Percentiles rank a stretch among this genome's conserved stretches.
These are phyloP conservation scores for Helobdella robusta DNA, from an alignment of 2,888 invertebrate genomes.

Conservation along the genomic window DNA sequence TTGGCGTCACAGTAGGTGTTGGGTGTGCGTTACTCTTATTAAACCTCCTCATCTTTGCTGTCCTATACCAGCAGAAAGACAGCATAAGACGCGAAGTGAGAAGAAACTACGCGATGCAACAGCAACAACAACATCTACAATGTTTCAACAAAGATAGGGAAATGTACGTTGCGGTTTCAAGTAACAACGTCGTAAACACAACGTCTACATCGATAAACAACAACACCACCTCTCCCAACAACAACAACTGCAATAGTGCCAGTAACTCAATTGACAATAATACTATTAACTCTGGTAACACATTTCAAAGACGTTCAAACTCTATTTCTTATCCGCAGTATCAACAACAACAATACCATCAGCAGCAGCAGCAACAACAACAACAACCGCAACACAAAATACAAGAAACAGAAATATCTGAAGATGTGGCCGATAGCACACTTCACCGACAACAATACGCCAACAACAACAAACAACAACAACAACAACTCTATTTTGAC, in stretches of 20 bases:
- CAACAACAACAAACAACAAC: neutral
- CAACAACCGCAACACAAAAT: neutral
- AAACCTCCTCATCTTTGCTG: conserved; percentile 84
- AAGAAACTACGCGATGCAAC: conserved; percentile 21
- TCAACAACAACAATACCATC: neutral
- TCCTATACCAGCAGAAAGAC: conserved; percentile 73
- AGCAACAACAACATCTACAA: conserved; percentile 22
- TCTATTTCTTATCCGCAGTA: conserved; percentile 9
- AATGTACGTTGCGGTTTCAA: conserved; percentile 10
- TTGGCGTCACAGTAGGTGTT: conserved; percentile 63
- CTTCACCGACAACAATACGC: no score
- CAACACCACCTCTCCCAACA: neutral
- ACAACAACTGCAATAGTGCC: neutral
- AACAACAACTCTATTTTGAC: no score
- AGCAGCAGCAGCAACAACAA: neutral
- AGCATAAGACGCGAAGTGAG: conserved; percentile 38
- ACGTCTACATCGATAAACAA: neutral
- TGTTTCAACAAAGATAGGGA: conserved; percentile 20
- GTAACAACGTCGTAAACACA: conserved; percentile 8
- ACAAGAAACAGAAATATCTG: neutral
- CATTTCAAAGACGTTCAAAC: no score
- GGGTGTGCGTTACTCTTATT: conserved; percentile 82
- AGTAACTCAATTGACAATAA: conserved; percentile 10
- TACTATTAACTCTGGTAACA: no score
- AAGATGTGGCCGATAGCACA: neutral